Conservation (phyloP, 2,113 vertebrate genomes). For the Marmota monax region DNA sequence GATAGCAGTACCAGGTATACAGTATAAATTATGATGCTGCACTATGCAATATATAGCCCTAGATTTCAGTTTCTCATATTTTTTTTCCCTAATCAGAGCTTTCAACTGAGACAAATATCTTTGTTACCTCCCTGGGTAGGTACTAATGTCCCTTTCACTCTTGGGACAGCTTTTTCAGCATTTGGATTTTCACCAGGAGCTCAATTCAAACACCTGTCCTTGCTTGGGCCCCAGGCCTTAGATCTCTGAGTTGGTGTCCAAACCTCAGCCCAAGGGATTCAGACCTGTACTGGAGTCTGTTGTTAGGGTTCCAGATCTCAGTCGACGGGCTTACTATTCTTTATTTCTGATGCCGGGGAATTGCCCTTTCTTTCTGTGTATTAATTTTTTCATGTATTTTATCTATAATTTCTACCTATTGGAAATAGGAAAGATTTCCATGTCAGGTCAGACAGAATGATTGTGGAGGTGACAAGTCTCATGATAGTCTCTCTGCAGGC, state of each 20-base stretch:
- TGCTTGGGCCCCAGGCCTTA: neutral
- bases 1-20: neutral
- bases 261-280: neutral
- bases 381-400: constrained; percentile 3
- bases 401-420: neutral
- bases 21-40: neutral
- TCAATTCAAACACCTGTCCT: neutral
- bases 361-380: neutral
- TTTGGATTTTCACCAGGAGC: neutral
- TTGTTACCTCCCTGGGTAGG: neutral
- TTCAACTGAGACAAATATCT: neutral
- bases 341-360: neutral
- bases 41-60: neutral
- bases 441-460: neutral
- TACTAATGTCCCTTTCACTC: neutral
- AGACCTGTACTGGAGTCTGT: neutral
- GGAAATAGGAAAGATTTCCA: neutral
- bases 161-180: neutral
- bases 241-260: neutral
- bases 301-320: neutral
- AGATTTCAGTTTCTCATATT: neutral
- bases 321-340: neutral
- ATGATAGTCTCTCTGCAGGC: neutral
- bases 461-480: neutral
- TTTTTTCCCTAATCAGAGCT: neutral